Evolutionary conservation across 2,888 invertebrate species (phyloP).

Genomic region (Hemaris fuciformis): DNA sequence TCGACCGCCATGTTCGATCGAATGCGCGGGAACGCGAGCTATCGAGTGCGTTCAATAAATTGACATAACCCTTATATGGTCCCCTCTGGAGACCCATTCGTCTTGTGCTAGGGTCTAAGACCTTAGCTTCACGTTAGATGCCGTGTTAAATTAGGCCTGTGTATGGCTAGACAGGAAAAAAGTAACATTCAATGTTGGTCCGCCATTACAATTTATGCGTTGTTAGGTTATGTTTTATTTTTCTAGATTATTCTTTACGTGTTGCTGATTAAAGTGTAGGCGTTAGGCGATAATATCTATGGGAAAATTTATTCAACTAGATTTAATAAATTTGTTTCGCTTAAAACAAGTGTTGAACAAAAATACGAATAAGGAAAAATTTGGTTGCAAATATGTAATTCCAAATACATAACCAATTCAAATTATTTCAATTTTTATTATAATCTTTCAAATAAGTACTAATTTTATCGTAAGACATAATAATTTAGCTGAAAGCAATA

Average conservation of each 20-base stretch:
- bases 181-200: conserved; percentile 18
- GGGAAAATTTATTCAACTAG: background rate
- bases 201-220: conserved; percentile 12
- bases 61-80: conserved; percentile 73
- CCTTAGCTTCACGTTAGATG: conserved; percentile 53
- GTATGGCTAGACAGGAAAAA: conserved; percentile 42
- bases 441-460: too few species aligned
- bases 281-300: background rate
- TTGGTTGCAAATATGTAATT: too few species aligned
- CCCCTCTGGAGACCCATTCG: conserved; percentile 49
- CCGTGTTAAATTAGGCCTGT: conserved; percentile 53
- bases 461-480: too few species aligned
- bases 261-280: conserved; percentile 6
- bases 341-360: too few species aligned
- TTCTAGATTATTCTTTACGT: conserved; percentile 5
- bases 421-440: too few species aligned
- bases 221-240: conserved; percentile 13
- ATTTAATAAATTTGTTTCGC: background rate
- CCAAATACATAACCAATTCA: too few species aligned
- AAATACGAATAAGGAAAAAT: too few species aligned
- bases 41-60: conserved; percentile 66
- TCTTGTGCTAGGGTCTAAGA: conserved; percentile 56
- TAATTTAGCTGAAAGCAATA: too few species aligned
- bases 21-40: conserved; percentile 57
- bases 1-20: conserved; percentile 55